These are phyloP conservation scores for Tiaroga cobitis DNA, from an alignment of 2,797 vertebrate genomes.

Conservation along the genomic window DNA sequence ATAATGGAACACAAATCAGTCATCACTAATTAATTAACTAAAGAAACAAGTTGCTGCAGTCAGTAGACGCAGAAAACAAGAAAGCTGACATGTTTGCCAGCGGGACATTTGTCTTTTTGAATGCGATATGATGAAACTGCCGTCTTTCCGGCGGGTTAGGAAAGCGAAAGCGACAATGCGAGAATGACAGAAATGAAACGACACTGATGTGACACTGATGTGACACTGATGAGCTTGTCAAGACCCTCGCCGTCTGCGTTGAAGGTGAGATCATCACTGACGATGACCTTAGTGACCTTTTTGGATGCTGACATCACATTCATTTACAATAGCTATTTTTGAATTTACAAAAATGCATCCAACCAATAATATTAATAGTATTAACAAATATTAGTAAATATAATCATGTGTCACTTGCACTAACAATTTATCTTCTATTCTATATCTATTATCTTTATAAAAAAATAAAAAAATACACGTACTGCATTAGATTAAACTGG, in stretches of 20 bases:
- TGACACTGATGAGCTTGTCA: neutral
- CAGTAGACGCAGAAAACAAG: constrained; percentile 24
- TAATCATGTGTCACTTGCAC: no score
- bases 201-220: constrained; percentile 14
- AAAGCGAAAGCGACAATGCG: neutral
- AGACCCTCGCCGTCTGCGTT: neutral
- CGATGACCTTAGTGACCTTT: neutral
- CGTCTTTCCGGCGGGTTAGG: no score
- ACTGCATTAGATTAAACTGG: no score
- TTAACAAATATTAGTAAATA: neutral
- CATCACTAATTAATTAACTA: constrained; percentile 27
- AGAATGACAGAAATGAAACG: neutral
- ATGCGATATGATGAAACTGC: neutral
- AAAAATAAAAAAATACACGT: no score
- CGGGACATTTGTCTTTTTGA: neutral
- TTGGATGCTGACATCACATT: neutral
- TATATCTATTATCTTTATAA: no score
- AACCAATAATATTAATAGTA: neutral
- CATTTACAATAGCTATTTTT: no score
- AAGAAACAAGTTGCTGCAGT: constrained; percentile 22
- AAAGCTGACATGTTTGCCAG: constrained; percentile 38
- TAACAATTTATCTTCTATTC: no score
- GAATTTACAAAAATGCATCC: neutral
- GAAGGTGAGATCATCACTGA: neutral
- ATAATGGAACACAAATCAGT: constrained; percentile 29